Base-by-base conservation (phyloP, 2,797 vertebrate genomes). In the Muraenolepis orangiensis region DNA sequence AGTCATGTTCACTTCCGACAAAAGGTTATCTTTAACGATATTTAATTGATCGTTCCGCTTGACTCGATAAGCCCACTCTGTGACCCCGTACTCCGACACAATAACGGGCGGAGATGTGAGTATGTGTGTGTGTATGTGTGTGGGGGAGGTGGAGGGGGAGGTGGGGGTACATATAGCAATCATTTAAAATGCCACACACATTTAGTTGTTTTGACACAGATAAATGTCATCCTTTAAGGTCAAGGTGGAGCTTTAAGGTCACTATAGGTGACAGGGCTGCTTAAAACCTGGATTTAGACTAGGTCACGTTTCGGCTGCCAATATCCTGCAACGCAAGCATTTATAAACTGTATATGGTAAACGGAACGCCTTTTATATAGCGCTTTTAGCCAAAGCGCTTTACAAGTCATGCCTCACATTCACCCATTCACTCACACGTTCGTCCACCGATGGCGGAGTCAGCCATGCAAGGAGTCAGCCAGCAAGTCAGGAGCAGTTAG, bases 181-280 rank as follows among this genome's bases (percentile, higher is more conserved):
- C 64, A 16, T 77, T 81, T 81, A 32, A 87, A 90, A 90, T 87
- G 83, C 81, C 85, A 88, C 71, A 84, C 85, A 84, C 18, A 29
- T 68, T 85, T 69, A 75, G 71, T 74, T 85, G 71, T 74, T 85
- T 78, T 81, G 80, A 74, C 32, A 42, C 64, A 85, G 82, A 69
- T 74, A 84, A 87, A 87, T 88, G 87, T 81, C 86, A 84, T 69
- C 78, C 66, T 66, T n/a, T 81, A 84, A 87, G 84, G 85, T 85
- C 84, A 84, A 26, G 36, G 78, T 76, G 80, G 51, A n/a, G 79
- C 78, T 76, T 32, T 57, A 7, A 73, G 42, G 38, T n/a, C 74
- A 66, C 75, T 61, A 31, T 13, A 71, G 51, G 51, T 11, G 51
- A 57, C 51, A 23, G 1, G 1, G 46, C 46, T n/a, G 5, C 6